phyloP scores from a whole-genome alignment of 2,113 vertebrate genomes.

The Mesoclemmys tuberculata region DNA sequence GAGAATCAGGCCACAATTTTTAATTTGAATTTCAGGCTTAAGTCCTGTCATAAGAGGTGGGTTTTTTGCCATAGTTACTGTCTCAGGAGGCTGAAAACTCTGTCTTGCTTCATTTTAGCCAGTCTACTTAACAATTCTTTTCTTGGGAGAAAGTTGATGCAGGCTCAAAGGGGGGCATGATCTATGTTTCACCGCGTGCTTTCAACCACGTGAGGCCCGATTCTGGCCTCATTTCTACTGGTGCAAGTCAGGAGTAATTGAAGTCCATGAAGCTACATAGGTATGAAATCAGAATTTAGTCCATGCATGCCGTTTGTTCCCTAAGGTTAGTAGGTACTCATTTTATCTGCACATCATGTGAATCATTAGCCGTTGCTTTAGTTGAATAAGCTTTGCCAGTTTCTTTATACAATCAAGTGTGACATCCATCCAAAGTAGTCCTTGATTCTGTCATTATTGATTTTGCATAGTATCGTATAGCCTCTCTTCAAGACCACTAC shows the following conservation, averaged over 20 bases:
- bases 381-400: neutral
- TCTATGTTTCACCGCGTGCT: neutral
- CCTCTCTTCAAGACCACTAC: slow-evolving; percentile 50
- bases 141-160: neutral
- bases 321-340: neutral
- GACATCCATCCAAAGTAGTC: neutral
- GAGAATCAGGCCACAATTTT: neutral
- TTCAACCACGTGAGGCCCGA: neutral
- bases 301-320: neutral
- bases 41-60: neutral
- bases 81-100: neutral
- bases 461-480: neutral
- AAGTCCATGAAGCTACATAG: neutral
- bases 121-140: neutral
- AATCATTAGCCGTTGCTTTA: slow-evolving; percentile 21
- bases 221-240: neutral
- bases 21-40: neutral
- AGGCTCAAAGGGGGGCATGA: neutral
- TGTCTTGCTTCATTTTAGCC: neutral
- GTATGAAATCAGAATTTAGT: slow-evolving; percentile 2
- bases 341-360: neutral
- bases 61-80: neutral
- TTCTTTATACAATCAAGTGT: slow-evolving; percentile 7
- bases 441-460: slow-evolving; percentile 38
- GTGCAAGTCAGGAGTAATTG: neutral